Evolutionary conservation across 2,888 invertebrate genomes (phyloP).

Genomic region (Macropis europaea): DNA sequence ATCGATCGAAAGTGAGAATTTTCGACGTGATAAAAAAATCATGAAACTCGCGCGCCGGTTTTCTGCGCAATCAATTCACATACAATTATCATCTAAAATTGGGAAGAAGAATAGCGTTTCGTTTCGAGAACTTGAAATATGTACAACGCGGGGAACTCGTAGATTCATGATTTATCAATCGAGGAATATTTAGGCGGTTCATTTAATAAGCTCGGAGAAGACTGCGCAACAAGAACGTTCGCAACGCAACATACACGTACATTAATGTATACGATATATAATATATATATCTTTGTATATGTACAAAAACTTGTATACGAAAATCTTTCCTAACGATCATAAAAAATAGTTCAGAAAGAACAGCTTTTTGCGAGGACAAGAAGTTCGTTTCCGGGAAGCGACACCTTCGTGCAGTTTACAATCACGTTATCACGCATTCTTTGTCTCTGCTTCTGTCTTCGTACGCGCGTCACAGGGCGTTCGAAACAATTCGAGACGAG

Average conservation of each 20-base stretch:
- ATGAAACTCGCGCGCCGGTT: neutral
- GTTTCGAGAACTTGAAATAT: neutral
- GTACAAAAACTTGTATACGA: constrained; percentile 59
- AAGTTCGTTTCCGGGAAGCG: constrained; percentile 37
- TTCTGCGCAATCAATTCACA: neutral
- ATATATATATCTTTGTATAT: constrained; percentile 46
- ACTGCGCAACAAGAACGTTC: constrained; percentile 52
- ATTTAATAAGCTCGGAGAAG: constrained; percentile 51
- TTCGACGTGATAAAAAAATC: neutral
- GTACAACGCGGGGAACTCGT: constrained; percentile 1
- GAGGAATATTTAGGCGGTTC: constrained; percentile 44
- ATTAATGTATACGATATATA: constrained; percentile 11
- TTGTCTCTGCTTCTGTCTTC: neutral
- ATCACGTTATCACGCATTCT: constrained; percentile 33
- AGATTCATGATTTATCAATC: neutral
- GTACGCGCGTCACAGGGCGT: neutral
- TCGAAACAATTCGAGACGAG: neutral
- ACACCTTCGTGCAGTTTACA: constrained; percentile 39
- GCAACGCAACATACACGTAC: constrained; percentile 48
- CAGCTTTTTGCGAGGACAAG: constrained; percentile 38
- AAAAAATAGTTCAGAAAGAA: constrained; percentile 59
- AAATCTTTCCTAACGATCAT: constrained; percentile 50
- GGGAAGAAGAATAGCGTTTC: neutral
- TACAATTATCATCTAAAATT: neutral
- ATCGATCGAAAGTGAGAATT: neutral